These are phyloP conservation scores for Ceratotherium simum DNA, from an alignment of 2,113 vertebrate species.

Conservation along the genomic window DNA sequence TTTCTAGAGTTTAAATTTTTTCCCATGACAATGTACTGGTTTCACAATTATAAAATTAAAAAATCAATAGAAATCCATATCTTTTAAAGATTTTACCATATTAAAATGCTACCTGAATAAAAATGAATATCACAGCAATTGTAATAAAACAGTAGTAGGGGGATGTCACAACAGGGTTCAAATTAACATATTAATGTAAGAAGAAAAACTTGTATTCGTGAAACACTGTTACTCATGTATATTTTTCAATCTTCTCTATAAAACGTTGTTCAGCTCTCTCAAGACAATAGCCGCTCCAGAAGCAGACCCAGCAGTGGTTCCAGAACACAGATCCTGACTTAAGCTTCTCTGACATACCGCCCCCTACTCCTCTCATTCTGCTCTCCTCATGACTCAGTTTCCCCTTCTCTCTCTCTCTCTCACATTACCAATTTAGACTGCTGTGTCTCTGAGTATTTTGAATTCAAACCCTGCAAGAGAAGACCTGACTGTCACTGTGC, in stretches of 20 bases:
- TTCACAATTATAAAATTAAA: slow-evolving; percentile 32
- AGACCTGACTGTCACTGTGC: not conserved
- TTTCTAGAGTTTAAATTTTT: slow-evolving; percentile 37
- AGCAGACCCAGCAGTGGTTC: not conserved
- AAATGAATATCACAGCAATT: not conserved
- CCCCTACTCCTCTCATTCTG: not conserved
- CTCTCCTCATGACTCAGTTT: not conserved
- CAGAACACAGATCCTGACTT: not conserved
- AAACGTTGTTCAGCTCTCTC: not conserved
- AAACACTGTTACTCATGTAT: not conserved
- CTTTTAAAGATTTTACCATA: not conserved
- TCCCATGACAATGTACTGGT: not conserved
- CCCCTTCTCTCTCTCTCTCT: not conserved
- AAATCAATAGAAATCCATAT: not conserved
- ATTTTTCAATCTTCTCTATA: not conserved
- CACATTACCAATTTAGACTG: not conserved
- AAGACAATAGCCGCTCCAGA: not conserved
- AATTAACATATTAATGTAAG: not conserved
- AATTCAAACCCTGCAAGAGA: not conserved
- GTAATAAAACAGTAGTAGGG: not conserved
- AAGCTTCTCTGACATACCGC: not conserved
- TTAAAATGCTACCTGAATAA: slow-evolving; percentile 35
- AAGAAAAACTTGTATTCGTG: not conserved
- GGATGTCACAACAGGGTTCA: not conserved
- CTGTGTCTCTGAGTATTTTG: not conserved